Conservation (phyloP, 2,888 invertebrate species). For the Caenorhabditis angaria region DNA sequence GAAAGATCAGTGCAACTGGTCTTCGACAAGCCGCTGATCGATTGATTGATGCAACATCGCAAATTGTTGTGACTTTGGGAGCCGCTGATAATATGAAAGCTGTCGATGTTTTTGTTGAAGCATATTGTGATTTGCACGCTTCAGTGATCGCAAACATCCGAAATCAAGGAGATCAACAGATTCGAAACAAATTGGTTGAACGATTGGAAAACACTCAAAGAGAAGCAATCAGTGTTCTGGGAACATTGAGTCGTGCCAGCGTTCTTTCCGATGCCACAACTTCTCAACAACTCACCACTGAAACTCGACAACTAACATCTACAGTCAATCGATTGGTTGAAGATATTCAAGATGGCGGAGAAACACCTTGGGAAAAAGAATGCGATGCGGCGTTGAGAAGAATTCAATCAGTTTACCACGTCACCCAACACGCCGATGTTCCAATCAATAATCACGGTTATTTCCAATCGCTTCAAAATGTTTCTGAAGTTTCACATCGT, state of each 20-base stretch:
- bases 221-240: constrained; percentile 56
- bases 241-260: constrained; percentile 41
- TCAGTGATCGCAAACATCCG: constrained; percentile 50
- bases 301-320: constrained; percentile 42
- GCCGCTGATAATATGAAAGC: constrained; percentile 54
- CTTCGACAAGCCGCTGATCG: constrained; percentile 85
- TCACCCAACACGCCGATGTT: constrained; percentile 86
- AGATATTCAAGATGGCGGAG: constrained; percentile 88
- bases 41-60: constrained; percentile 84
- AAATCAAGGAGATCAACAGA: constrained; percentile 21
- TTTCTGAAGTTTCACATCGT: constrained; percentile 85
- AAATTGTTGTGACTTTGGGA: constrained; percentile 77
- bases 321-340: constrained; percentile 84
- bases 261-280: constrained; percentile 45
- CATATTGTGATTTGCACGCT: constrained; percentile 64
- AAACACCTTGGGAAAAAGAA: constrained; percentile 93
- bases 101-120: constrained; percentile 63
- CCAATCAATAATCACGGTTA: constrained; percentile 84
- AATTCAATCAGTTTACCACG: constrained; percentile 85
- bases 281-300: constrained; percentile 53
- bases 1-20: constrained; percentile 82
- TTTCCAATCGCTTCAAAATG: constrained; percentile 52
- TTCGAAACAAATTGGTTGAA: constrained; percentile 16
- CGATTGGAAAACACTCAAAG: constrained; percentile 50
- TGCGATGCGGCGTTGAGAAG: constrained; percentile 93